phyloP scores from a whole-genome alignment of 2,113 vertebrate species.

The Eudyptes chrysolophus region DNA sequence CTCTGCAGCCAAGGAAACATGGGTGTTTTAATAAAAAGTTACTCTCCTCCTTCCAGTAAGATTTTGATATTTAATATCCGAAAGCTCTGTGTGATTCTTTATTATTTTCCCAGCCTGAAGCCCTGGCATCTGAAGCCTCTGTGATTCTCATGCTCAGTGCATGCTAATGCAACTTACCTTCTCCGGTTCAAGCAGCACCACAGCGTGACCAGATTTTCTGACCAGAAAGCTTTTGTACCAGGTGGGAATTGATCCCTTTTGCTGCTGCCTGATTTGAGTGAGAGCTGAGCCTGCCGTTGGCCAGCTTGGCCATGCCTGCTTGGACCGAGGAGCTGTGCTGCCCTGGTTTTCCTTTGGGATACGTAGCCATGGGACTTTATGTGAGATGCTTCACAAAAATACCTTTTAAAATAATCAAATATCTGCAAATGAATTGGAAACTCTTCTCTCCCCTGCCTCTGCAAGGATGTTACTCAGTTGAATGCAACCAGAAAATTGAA shows the following conservation, averaged over 20 bases:
- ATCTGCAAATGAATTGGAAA: neutral
- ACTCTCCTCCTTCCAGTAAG: neutral
- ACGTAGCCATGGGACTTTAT: neutral
- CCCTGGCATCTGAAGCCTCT: neutral
- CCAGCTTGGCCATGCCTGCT: neutral
- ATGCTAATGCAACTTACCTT: neutral
- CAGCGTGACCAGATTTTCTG: neutral
- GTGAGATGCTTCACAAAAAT: neutral
- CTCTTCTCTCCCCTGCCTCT: neutral
- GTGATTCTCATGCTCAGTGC: neutral
- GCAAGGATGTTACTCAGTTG: neutral
- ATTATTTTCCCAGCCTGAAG: neutral
- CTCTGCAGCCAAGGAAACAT: neutral
- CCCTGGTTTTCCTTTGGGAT: neutral
- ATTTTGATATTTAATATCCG: neutral
- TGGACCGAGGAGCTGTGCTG: neutral
- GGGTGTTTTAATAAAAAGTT: neutral
- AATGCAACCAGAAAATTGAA: neutral
- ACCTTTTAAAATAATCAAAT: neutral
- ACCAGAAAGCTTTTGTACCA: neutral
- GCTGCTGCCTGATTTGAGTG: neutral
- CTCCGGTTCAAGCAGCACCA: neutral
- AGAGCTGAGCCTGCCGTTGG: neutral
- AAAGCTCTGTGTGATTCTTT: neutral
- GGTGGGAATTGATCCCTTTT: neutral